A percentile compares a stretch with the other conserved stretches of the same genome.
These are phyloP conservation scores for Fundulus diaphanus DNA, from an alignment of 2,797 vertebrate species.

Conservation along the genomic window DNA sequence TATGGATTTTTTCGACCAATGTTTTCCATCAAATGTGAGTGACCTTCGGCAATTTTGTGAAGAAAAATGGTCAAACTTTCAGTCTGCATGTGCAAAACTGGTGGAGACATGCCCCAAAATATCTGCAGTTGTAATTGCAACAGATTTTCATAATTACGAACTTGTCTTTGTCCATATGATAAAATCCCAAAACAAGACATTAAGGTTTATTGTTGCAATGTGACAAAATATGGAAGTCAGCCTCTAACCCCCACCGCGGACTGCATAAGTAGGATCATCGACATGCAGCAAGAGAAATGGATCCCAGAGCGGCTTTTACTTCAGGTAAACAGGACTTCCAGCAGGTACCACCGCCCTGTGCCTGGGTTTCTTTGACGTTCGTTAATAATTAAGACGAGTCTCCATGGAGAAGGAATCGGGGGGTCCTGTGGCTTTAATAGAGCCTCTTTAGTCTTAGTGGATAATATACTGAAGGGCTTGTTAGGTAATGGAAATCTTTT, in stretches of 20 bases:
- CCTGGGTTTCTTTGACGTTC: constrained; percentile 25
- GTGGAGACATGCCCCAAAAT: too few relatives aligned
- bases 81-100: too few relatives aligned
- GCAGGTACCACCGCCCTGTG: constrained; percentile 9
- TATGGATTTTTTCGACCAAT: background rate
- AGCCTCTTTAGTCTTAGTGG: constrained; percentile 22
- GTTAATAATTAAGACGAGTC: constrained; percentile 59
- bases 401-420: constrained; percentile 44
- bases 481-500: constrained; percentile 2
- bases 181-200: too few relatives aligned
- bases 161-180: too few relatives aligned
- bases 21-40: too few relatives aligned
- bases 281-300: constrained; percentile 36
- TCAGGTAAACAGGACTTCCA: constrained; percentile 50
- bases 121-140: too few relatives aligned
- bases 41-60: too few relatives aligned
- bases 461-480: constrained; percentile 3
- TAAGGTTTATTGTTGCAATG: too few relatives aligned
- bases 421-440: constrained; percentile 48
- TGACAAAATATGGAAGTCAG: too few relatives aligned
- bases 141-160: too few relatives aligned
- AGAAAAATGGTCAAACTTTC: too few relatives aligned
- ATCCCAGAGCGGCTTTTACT: constrained; percentile 60
- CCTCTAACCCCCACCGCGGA: constrained; percentile 25
- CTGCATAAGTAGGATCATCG: constrained; percentile 42